Evolutionary conservation across 2,888 invertebrate genomes (phyloP), one percentile per base, ranked within the genome.

Genomic region (Drosophila maculinotata): DNA sequence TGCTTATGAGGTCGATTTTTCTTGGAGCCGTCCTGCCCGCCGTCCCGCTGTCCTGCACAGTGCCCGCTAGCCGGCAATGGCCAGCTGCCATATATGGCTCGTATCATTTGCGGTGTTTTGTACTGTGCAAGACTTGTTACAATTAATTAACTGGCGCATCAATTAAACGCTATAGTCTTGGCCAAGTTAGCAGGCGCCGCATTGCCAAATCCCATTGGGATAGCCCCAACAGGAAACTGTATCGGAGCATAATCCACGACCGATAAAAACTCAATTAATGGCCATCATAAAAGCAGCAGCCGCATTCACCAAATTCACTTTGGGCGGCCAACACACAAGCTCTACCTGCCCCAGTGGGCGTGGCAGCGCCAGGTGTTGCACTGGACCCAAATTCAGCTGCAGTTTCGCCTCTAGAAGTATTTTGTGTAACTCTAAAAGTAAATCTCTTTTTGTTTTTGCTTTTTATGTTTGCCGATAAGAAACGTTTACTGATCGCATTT

Each of bases 61-160:
- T n/a, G n/a, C n/a, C n/a, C n/a, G n/a, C n/a, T n/a, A n/a, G n/a
- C n/a, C n/a, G n/a, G n/a, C n/a, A n/a, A n/a, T n/a, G 31, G 57
- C 52, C 66, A 74, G 42, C 78, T 74, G 69, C 65, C 77, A 79
- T 79, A 71, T 70, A 78, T 69, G 73, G 54, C 64, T 79, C 56
- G 60, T 56, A 67, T 76, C 72, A 52, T 69, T 80, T 49, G 81
- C 84, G 36, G 57, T 62, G 82, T 63, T 80, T 82, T 76, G 82
- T 67, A 63, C 64, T 60, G 51, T 49, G 48, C 39, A 60, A 49
- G 57, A 80, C 80, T 82, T 86, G 86, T 83, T 83, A 80, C 81
- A 82, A 82, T 83, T 82, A 82, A 82, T 82, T 86, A 86, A 83
- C 84, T 83, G 57, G 59, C 48, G 83, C 77, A 82, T 85, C 80